These are phyloP conservation scores for Palloptera scutellata DNA, from an alignment of 2,888 invertebrate species.

Conservation along the genomic window DNA sequence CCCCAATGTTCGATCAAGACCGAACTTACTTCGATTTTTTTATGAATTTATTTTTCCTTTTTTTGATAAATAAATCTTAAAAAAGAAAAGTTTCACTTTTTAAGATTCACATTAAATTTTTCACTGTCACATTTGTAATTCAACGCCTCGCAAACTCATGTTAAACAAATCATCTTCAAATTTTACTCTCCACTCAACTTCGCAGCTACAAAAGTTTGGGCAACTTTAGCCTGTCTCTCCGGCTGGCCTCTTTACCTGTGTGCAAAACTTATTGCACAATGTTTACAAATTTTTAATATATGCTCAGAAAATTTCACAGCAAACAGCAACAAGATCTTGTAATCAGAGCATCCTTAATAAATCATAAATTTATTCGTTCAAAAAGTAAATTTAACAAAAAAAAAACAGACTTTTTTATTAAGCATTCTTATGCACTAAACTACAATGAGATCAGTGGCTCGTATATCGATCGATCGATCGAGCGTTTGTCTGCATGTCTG, in stretches of 20 bases:
- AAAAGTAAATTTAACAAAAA: background rate
- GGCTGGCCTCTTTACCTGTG: no score
- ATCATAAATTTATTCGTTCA: constrained; percentile 59
- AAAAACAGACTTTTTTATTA: no score
- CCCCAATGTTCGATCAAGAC: no score
- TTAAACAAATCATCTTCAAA: constrained; percentile 41
- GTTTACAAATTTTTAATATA: constrained; percentile 12
- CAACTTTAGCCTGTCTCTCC: background rate
- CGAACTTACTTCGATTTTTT: no score
- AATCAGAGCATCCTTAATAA: constrained; percentile 63
- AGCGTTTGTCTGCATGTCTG: constrained; percentile 21
- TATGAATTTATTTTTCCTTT: no score
- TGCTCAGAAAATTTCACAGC: constrained; percentile 13
- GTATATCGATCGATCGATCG: constrained; percentile 13
- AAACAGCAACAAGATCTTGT: constrained; percentile 50
- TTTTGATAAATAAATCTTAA: no score
- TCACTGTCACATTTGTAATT: constrained; percentile 44
- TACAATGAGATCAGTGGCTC: background rate
- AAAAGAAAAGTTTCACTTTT: background rate
- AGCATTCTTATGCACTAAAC: constrained; percentile 27
- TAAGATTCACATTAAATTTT: constrained; percentile 41
- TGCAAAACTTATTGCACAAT: background rate
- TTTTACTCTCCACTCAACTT: background rate
- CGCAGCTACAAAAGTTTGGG: background rate
- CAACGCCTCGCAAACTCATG: constrained; percentile 35